These are phyloP conservation scores for Anomalospiza imberbis DNA, from an alignment of 2,797 vertebrate genomes.

Conservation along the genomic window DNA sequence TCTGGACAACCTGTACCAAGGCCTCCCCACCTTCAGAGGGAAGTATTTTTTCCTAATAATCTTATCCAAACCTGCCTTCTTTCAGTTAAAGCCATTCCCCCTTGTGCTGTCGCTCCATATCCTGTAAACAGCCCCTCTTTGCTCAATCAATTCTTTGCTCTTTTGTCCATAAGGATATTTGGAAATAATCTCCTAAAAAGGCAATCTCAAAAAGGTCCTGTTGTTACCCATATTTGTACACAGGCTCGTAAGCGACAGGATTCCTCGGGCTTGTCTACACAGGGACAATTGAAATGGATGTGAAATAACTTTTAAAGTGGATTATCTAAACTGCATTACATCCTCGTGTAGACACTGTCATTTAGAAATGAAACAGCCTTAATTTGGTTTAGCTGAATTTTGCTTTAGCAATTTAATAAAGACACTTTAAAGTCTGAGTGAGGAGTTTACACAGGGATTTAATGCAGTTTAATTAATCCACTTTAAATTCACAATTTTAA, in stretches of 20 bases:
- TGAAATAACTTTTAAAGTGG: slow-evolving; percentile 55
- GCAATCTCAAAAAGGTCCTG: slow-evolving; percentile 50
- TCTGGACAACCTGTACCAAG: not conserved
- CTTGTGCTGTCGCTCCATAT: not conserved
- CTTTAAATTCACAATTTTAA: slow-evolving; percentile 44
- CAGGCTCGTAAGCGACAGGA: not conserved
- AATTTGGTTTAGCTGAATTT: slow-evolving; percentile 53
- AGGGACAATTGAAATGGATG: slow-evolving; percentile 51
- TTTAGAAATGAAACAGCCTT: slow-evolving; percentile 50
- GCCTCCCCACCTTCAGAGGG: not conserved
- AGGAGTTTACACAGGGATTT: slow-evolving; percentile 50
- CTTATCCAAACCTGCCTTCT: not conserved
- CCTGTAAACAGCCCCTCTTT: not conserved
- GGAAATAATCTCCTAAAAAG: slow-evolving; percentile 65
- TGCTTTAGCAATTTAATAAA: slow-evolving; percentile 52
- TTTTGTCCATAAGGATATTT: slow-evolving; percentile 45
- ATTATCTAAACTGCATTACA: slow-evolving; percentile 56
- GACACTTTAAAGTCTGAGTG: slow-evolving; percentile 37
- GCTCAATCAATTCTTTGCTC: slow-evolving; percentile 19
- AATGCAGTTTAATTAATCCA: slow-evolving; percentile 58
- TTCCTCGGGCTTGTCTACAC: slow-evolving; percentile 26
- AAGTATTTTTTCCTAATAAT: not conserved
- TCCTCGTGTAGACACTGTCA: slow-evolving; percentile 40
- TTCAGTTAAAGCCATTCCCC: not conserved
- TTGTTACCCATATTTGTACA: slow-evolving; percentile 69